phyloP scores from a whole-genome alignment of 2,888 invertebrate species.

The Lepeophtheirus nordmannii region DNA sequence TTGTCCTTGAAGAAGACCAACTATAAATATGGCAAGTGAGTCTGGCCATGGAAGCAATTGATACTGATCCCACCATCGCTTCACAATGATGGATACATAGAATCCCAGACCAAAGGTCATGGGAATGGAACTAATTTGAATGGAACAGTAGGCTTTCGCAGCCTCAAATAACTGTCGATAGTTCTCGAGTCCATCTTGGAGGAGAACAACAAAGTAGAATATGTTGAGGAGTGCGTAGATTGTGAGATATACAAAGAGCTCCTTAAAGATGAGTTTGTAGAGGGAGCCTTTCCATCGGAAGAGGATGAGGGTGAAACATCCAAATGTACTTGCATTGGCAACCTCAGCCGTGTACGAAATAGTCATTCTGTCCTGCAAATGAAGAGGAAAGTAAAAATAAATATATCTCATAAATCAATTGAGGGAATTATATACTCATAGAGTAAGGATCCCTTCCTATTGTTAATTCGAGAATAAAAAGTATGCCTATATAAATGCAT shows the following conservation, averaged over 20 bases:
- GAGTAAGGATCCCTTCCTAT: no score
- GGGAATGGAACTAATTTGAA: constrained; percentile 75
- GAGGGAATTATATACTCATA: no score
- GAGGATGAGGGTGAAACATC: constrained; percentile 78
- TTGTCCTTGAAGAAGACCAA: constrained; percentile 66
- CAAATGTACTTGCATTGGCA: constrained; percentile 78
- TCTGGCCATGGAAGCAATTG: constrained; percentile 83
- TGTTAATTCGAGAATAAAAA: no score
- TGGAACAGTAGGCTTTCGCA: constrained; percentile 67
- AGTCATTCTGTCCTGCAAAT: constrained; percentile 46
- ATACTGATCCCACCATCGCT: constrained; percentile 92
- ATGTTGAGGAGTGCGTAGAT: constrained; percentile 74
- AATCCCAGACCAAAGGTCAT: constrained; percentile 91
- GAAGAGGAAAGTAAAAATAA: not conserved
- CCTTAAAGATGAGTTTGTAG: constrained; percentile 86
- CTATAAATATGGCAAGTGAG: constrained; percentile 74
- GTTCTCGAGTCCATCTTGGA: constrained; percentile 7
- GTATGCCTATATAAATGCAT: no score
- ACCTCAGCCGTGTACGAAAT: constrained; percentile 77
- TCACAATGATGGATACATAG: constrained; percentile 78
- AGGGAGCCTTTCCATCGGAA: constrained; percentile 87
- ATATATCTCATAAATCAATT: no score
- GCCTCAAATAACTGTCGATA: constrained; percentile 49
- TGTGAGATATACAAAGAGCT: constrained; percentile 67
- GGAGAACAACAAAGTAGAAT: constrained; percentile 48